Base-by-base conservation (phyloP, 1,140 invertebrate species). In the Calliopsis andreniformis region DNA sequence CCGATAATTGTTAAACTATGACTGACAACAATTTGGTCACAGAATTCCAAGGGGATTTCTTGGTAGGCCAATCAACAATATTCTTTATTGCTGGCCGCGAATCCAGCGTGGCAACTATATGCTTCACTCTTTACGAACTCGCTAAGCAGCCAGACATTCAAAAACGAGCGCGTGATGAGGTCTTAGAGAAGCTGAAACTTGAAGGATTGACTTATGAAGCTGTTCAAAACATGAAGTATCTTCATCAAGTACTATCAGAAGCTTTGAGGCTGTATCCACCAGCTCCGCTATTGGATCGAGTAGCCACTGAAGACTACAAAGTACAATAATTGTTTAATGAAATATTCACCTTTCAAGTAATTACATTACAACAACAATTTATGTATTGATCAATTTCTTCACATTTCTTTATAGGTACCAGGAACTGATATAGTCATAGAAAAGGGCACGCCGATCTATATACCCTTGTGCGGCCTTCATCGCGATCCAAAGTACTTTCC, bases 181-280 rank as follows among this genome's bases (percentile, higher is more conserved):
- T 96, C 6, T 85, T 93, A 12, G 76, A 88, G 16, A 82, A 87
- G n/a, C 80, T 93, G 8, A 62, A 76, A 12, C 61, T 64, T 2
- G 49, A 83, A 2, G 68, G 64, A 28, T 18, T 87, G 2, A 86
- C 71, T 0, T 87, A 88, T 16, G 87, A 88, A 18, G 35, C 59
- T 3, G 30, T 88, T 0, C 79, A 75, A 3, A 55, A 75, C 7
- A 87, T 89, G 86, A 87, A 83, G 23, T 89, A 89, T 66, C 49
- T 89, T 5, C 35, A 87, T 47, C 86, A 88, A 58, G 68, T 83
- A 10, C 73, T 89, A 0, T 82, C 77, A 0, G 89, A 90, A 53
- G 87, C 92, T 4, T 76, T 95, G 8, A 87, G 94, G 25, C 56
- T 94, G 2, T 93, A 92, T 85, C 94, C 94, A 10, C 91, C 93